Evolutionary conservation across 2,113 vertebrate genomes (phyloP).

Genomic region (Zosterops lateralis): DNA sequence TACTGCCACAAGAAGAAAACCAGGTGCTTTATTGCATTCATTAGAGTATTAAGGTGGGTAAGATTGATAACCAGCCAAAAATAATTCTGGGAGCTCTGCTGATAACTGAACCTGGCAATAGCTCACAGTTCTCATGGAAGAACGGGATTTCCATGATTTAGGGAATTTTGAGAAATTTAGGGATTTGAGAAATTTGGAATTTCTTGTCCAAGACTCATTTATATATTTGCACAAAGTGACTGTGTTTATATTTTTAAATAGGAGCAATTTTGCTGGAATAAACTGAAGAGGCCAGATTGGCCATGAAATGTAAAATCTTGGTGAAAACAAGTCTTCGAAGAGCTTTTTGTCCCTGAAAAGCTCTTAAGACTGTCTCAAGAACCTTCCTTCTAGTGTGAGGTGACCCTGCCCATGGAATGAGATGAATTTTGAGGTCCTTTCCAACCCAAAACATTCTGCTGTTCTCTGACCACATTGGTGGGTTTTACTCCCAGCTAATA

Average conservation of each 20-base stretch:
- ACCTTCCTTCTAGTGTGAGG: too few species aligned
- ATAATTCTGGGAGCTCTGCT: background rate
- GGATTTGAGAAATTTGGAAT: background rate
- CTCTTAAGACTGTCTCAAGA: background rate
- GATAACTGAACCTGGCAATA: background rate
- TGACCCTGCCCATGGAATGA: background rate
- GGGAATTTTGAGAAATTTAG: background rate
- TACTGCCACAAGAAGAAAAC: background rate
- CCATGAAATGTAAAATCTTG: background rate
- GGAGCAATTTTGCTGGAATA: background rate
- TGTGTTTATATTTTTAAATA: background rate
- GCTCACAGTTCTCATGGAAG: background rate
- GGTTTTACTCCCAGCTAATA: background rate
- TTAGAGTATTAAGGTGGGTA: background rate
- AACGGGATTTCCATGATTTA: background rate
- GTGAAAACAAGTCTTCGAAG: background rate
- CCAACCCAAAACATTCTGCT: background rate
- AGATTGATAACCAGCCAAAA: conserved; percentile 26
- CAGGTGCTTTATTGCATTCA: conserved; percentile 20
- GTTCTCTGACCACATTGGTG: background rate
- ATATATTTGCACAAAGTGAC: background rate
- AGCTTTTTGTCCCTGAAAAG: background rate
- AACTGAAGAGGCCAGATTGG: background rate
- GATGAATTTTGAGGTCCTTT: background rate
- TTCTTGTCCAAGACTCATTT: background rate